Conservation (phyloP, 2,888 invertebrate species). For the Invenusta paracnida region DNA sequence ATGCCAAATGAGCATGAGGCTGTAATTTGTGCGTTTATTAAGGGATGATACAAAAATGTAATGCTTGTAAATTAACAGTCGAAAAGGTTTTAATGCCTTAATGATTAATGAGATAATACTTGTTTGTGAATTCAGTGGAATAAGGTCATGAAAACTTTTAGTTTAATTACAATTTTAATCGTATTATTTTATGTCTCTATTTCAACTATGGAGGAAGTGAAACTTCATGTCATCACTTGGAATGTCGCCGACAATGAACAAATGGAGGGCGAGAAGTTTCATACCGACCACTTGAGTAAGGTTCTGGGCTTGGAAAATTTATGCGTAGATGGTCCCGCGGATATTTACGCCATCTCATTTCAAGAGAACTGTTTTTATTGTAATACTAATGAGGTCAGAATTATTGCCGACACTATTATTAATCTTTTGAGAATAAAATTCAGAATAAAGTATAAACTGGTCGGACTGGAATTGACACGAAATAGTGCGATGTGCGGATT, state of each 20-base stretch:
- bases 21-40: too few relatives aligned
- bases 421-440: background rate
- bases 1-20: too few relatives aligned
- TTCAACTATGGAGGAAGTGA: background rate
- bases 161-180: too few relatives aligned
- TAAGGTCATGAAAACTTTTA: too few relatives aligned
- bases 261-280: background rate
- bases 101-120: too few relatives aligned
- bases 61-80: too few relatives aligned
- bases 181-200: too few relatives aligned
- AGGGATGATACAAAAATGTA: too few relatives aligned
- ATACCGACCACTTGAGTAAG: background rate
- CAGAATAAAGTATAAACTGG: background rate
- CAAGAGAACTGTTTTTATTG: background rate
- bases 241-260: background rate
- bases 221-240: conserved; percentile 2
- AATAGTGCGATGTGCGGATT: background rate
- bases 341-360: background rate
- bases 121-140: too few relatives aligned
- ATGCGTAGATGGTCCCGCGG: background rate
- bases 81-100: too few relatives aligned
- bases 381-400: background rate
- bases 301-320: background rate
- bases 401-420: background rate
- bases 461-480: background rate